Evolutionary conservation across 2,888 invertebrate genomes (phyloP).

Genomic region (Sinodicranocentrus sp.): DNA sequence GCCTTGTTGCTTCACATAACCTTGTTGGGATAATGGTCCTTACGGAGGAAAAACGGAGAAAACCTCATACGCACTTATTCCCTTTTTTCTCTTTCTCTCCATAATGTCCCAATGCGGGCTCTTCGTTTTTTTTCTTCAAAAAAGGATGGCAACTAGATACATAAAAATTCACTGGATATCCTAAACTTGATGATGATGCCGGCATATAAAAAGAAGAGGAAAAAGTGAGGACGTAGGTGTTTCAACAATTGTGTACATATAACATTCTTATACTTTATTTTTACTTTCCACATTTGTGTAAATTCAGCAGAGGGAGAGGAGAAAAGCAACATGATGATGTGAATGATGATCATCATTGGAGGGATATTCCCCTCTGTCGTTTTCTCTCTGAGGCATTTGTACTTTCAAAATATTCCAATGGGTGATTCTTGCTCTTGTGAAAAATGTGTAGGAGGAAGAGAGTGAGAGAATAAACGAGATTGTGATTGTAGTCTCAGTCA

Average conservation of each 20-base stretch:
- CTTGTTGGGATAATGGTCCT: neutral
- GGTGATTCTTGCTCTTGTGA: slow-evolving; percentile 23
- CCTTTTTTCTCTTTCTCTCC: no score
- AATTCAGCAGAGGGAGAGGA: neutral
- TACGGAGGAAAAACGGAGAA: neutral
- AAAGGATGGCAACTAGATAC: no score
- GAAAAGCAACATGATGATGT: neutral
- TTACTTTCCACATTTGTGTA: no score
- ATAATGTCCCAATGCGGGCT: neutral
- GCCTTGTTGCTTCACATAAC: neutral
- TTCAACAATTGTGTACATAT: neutral
- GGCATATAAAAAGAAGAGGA: no score
- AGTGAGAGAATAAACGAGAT: slow-evolving; percentile 27
- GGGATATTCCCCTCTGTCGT: neutral
- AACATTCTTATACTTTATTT: no score
- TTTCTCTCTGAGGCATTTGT: slow-evolving; percentile 10
- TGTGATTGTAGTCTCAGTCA: slow-evolving; percentile 17
- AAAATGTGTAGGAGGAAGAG: slow-evolving; percentile 13
- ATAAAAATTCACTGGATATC: no score
- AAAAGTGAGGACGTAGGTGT: neutral
- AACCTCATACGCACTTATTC: no score
- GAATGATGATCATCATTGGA: neutral
- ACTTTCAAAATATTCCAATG: slow-evolving; percentile 24
- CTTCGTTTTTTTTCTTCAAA: slow-evolving; percentile 6
- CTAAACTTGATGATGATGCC: slow-evolving; percentile 12